Conservation (phyloP, 2,888 invertebrate species). For the Desoria tigrina region DNA sequence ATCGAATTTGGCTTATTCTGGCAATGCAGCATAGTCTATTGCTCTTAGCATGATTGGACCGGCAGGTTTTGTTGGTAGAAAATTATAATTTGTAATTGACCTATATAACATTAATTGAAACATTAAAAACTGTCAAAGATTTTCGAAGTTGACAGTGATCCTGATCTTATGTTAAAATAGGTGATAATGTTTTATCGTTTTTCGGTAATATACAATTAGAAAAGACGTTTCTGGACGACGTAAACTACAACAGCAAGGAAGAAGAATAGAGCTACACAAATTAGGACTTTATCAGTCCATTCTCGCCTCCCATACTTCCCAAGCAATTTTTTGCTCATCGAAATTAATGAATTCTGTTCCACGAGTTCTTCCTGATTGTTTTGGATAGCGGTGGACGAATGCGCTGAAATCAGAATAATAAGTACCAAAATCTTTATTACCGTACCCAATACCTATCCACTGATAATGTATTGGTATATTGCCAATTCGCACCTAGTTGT, state of each 20-base stretch:
- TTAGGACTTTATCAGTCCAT: slow-evolving; percentile 89
- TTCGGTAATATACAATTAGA: no score
- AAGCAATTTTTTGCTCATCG: slow-evolving; percentile 84
- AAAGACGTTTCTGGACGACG: slow-evolving; percentile 85
- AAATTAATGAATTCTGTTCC: slow-evolving; percentile 81
- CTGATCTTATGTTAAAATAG: no score
- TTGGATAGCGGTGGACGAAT: slow-evolving; percentile 60
- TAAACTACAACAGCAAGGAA: slow-evolving; percentile 89
- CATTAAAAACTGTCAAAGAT: no score
- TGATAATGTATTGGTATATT: background rate
- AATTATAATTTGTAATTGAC: no score
- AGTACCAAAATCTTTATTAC: background rate
- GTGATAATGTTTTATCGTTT: no score
- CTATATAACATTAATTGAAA: no score
- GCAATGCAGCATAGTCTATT: no score
- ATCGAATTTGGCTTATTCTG: no score
- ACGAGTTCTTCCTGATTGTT: slow-evolving; percentile 80
- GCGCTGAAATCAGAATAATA: slow-evolving; percentile 56
- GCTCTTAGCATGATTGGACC: no score
- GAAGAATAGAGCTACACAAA: slow-evolving; percentile 82
- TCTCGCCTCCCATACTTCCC: slow-evolving; percentile 93
- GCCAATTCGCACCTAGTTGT: slow-evolving; percentile 64
- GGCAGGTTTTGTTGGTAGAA: no score
- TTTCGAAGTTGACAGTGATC: no score
- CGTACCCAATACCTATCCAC: no score